Conservation (phyloP, 2,888 invertebrate genomes). For the Ferdinandea cuprea region DNA sequence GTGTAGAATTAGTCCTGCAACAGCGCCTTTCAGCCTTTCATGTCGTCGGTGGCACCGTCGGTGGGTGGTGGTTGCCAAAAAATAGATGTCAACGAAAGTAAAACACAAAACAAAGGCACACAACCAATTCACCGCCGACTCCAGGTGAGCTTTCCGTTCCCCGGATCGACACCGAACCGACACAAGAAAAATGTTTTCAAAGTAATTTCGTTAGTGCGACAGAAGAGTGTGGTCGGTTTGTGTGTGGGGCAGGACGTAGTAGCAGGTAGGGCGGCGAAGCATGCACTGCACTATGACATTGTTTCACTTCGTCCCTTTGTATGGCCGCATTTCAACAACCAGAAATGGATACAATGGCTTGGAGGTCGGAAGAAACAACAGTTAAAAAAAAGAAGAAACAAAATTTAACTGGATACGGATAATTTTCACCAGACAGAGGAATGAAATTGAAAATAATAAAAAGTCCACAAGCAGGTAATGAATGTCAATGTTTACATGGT, state of each 20-base stretch:
- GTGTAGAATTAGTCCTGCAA: constrained; percentile 68
- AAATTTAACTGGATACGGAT: constrained; percentile 28
- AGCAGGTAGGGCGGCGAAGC: not conserved
- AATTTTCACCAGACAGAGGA: constrained; percentile 69
- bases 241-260: no score
- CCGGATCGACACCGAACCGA: constrained; percentile 12
- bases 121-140: constrained; percentile 10
- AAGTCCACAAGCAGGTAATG: constrained; percentile 73
- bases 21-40: constrained; percentile 51
- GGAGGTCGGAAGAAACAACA: constrained; percentile 6
- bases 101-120: constrained; percentile 35
- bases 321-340: not conserved
- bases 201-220: constrained; percentile 70
- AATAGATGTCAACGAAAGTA: constrained; percentile 66
- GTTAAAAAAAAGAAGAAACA: not conserved
- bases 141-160: constrained; percentile 29
- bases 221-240: constrained; percentile 33
- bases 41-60: not conserved
- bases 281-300: constrained; percentile 48
- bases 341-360: constrained; percentile 39
- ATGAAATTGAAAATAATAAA: constrained; percentile 68
- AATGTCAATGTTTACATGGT: constrained; percentile 76
- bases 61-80: constrained; percentile 29
- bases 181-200: constrained; percentile 61
- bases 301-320: not conserved